Base-by-base conservation (phyloP, 2,113 vertebrate species). In the Rhodinocichla rosea region DNA sequence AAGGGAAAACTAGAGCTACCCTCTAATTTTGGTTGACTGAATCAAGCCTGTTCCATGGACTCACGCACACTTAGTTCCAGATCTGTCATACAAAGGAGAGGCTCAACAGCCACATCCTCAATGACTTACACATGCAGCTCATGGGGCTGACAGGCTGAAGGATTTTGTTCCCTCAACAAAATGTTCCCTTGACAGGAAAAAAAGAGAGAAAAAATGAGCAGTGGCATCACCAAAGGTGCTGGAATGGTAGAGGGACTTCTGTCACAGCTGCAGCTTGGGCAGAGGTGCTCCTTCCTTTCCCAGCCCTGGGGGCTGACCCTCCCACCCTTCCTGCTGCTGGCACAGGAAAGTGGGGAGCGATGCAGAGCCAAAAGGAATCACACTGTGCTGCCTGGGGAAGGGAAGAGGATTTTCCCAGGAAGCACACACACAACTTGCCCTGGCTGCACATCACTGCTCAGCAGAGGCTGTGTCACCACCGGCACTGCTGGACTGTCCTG, bases 11-110 rank as follows among this genome's bases (percentile, higher is more conserved):
- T 67, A 71, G 15, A 71, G 84, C 89, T 85, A 95, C 76, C 84
- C 93, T 95, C 14, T 82, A 90, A 98, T 97, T 97, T 83, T 59
- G 90, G 83, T 59, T 28, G 26, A 78, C 59, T 86, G 94, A 95
- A 94, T 83, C 85, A 79, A 92, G 87, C 63, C 64, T 27, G 3
- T 87, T 86, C 78, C 4, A 3, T 7, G 56, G 64, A 65, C 59
- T 84, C 60, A 15, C 21, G 56, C 0, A 1, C 59, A 57, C 90
- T 94, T 90, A 75, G 67, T 94, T 88, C 55, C 93, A 81, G 79
- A 94, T 92, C 85, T 95, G 53, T 92, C 92, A 79, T 16, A 87
- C 65, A 76, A 74, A 91, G 69, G 68, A 95, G 83, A 93, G 63
- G 68, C 76, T 95, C 77, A 20, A 91, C 90, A 88, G 80, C 87